Base-by-base conservation (phyloP, 1,140 invertebrate genomes). In the Eulimnadia texana region DNA sequence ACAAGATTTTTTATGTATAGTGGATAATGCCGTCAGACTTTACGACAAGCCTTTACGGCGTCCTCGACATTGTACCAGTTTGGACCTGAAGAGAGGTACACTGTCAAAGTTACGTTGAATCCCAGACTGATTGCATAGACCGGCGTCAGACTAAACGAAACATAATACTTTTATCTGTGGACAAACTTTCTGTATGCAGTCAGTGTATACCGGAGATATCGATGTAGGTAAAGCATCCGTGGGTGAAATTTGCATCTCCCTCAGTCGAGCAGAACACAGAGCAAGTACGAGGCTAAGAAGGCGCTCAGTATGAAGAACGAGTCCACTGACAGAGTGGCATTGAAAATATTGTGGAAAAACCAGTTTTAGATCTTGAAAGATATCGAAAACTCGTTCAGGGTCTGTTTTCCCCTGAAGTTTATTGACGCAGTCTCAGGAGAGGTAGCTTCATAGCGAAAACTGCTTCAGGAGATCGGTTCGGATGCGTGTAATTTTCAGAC, bases 311-410 rank as follows among this genome's bases (percentile, higher is more conserved):
- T 88, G 77, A 94, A 94, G 74, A 93, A 94, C 0, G 90, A 90
- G 69, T 93, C 90, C 0, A 94, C 91, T 64, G 89, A 90, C 71
- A 90, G 89, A 0, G 88, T 82, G 0, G 86, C 90, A 71, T 91
- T 93, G 13, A 84, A 81, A 33, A 91, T 83, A 0, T 86, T 84
- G 72, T 90, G 86, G 68, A 89, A 89, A 62, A 85, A 77, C 71
- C 90, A 84, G 33, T 42, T 42, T 42, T 16, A 6, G 16, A 42
- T n/a, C n/a, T n/a, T n/a, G n/a, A n/a, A n/a, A n/a, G n/a, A n/a
- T n/a, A n/a, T n/a, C n/a, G n/a, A n/a, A n/a, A n/a, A n/a, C n/a
- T n/a, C n/a, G n/a, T n/a, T n/a, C n/a, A n/a, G n/a, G n/a, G n/a
- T n/a, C n/a, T n/a, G n/a, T n/a, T n/a, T n/a, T n/a, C n/a, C n/a